phyloP scores from a whole-genome alignment of 2,797 vertebrate species.

The Gallinago nigripennis region DNA sequence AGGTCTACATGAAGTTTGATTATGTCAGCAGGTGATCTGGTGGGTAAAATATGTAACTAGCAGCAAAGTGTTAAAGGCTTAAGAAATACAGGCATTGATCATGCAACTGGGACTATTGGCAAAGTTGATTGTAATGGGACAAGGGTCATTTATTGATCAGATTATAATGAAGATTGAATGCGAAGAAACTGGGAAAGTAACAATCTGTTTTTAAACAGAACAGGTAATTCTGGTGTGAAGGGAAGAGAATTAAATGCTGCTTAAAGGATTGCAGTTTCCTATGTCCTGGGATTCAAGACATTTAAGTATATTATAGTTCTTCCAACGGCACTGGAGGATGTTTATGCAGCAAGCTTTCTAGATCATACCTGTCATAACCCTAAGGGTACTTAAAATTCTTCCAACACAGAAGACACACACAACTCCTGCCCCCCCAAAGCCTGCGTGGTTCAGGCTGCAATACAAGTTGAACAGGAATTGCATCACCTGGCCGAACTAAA shows the following conservation, averaged over 20 bases:
- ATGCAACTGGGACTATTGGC: neutral
- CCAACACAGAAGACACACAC: neutral
- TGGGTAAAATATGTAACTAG: neutral
- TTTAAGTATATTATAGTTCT: neutral
- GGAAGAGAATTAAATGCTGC: neutral
- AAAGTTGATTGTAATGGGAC: neutral
- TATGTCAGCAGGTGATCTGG: neutral
- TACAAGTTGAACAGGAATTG: neutral
- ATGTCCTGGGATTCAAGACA: neutral
- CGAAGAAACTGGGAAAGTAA: neutral
- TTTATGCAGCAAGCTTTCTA: neutral
- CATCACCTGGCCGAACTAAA: neutral
- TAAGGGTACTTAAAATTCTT: neutral
- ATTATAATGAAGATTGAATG: slow-evolving; percentile 32
- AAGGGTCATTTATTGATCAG: neutral
- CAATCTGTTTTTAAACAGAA: neutral
- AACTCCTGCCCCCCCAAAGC: neutral
- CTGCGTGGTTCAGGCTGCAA: neutral
- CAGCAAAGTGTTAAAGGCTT: neutral
- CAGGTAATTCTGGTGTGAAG: neutral
- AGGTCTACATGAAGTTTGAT: neutral
- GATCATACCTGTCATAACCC: neutral
- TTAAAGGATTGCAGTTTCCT: neutral
- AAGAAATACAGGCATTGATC: neutral
- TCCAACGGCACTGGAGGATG: neutral